Conservation (phyloP, 2,113 vertebrate species). For the Camelus dromedarius region DNA sequence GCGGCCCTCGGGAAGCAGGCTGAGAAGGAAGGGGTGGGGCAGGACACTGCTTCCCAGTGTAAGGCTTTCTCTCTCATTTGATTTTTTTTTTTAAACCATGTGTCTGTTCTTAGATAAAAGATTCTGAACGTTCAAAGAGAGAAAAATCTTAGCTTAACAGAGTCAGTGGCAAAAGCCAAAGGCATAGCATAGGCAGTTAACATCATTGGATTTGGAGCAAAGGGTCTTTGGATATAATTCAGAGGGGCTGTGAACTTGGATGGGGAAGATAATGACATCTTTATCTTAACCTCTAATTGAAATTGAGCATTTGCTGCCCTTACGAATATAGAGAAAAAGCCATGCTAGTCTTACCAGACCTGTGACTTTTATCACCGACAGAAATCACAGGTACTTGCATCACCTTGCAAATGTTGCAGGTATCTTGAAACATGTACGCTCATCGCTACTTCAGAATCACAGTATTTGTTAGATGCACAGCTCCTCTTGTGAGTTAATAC, state of each 20-base stretch:
- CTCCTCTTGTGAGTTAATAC: not conserved
- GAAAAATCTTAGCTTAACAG: not conserved
- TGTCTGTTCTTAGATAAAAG: not conserved
- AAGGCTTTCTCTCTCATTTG: not conserved
- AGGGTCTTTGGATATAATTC: not conserved
- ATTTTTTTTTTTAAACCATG: not conserved
- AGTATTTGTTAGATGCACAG: not conserved
- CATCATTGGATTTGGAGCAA: not conserved
- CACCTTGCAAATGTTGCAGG: not conserved
- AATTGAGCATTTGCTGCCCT: not conserved
- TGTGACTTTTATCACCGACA: not conserved
- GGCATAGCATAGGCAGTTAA: rapidly evolving
- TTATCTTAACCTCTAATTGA: not conserved
- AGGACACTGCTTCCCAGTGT: rapidly evolving
- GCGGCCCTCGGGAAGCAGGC: not conserved
- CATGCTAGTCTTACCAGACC: rapidly evolving
- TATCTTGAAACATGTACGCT: not conserved
- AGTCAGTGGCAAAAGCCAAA: not conserved
- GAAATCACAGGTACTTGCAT: not conserved
- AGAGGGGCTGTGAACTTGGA: not conserved
- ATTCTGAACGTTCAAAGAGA: not conserved
- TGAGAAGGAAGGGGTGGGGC: not conserved
- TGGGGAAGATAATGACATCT: not conserved
- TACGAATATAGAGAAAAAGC: not conserved
- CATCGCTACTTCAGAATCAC: not conserved